These are phyloP conservation scores for Aurelia aurita DNA, from an alignment of 30 jellyfish, hydroid and myxozoan genomes.

Conservation along the genomic window DNA sequence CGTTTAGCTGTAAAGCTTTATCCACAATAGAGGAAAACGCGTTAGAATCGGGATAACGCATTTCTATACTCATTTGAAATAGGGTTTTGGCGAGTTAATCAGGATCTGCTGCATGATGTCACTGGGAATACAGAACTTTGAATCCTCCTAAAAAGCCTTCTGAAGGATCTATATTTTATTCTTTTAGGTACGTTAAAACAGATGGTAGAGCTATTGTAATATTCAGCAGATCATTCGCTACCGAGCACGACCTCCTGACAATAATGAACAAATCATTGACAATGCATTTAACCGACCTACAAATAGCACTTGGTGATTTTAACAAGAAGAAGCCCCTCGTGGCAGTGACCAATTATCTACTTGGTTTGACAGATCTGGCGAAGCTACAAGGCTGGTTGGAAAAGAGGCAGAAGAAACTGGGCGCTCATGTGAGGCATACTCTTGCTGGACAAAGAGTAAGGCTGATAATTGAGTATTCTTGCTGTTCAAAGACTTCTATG, in stretches of 20 bases:
- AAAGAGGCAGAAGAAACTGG: slow-evolving; percentile 7
- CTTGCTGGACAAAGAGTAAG: slow-evolving; percentile 17
- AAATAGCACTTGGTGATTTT: slow-evolving; percentile 56
- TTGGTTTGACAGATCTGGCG: slow-evolving; percentile 14
- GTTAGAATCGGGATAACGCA: too few species aligned
- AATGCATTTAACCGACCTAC: slow-evolving; percentile 43
- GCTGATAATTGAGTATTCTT: slow-evolving; percentile 39
- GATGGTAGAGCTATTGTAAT: slow-evolving; percentile 44
- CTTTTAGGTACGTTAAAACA: slow-evolving; percentile 28
- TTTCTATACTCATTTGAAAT: too few species aligned
- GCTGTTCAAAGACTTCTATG: slow-evolving; percentile 41
- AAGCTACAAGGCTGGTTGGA: slow-evolving; percentile 37
- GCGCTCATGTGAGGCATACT: slow-evolving; percentile 51
- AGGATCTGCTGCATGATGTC: too few species aligned
- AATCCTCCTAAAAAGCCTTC: too few species aligned
- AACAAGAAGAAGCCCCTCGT: slow-evolving; percentile 36
- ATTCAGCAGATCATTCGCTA: slow-evolving; percentile 35
- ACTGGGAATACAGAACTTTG: too few species aligned
- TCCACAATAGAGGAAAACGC: too few species aligned
- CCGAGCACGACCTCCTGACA: slow-evolving; percentile 42
- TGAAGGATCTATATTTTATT: neutral
- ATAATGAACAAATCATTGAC: slow-evolving; percentile 30
- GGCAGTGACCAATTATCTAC: slow-evolving; percentile 52
- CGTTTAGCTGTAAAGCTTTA: too few species aligned
- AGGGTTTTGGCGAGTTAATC: too few species aligned